phyloP scores from a whole-genome alignment of 2,113 vertebrate species.

The Hassar affinis region DNA sequence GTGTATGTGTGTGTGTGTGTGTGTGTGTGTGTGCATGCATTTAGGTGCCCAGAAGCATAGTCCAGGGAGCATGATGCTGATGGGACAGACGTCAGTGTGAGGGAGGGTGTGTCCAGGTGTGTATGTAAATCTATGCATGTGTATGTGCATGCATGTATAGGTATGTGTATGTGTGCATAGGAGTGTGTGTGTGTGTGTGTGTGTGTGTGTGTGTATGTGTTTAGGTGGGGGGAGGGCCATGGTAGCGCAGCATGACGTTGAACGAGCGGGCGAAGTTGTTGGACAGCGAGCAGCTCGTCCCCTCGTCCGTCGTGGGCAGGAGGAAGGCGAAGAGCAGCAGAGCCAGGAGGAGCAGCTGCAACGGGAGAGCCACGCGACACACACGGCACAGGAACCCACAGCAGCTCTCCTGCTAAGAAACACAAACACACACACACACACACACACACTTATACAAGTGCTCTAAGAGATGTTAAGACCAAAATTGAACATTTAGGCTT shows the following conservation, averaged over 20 bases:
- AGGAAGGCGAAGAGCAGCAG: conserved; percentile 85
- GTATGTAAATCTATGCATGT: too few relatives aligned
- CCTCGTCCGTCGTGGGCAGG: conserved; percentile 78
- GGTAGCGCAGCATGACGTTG: conserved; percentile 84
- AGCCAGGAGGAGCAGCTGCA: conserved; percentile 83
- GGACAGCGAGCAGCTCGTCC: conserved; percentile 80
- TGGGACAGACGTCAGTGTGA: too few relatives aligned
- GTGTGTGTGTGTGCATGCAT: neutral
- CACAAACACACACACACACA: conserved; percentile 36
- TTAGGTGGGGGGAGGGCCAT: conserved; percentile 86
- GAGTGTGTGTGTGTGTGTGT: neutral
- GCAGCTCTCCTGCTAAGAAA: conserved; percentile 63
- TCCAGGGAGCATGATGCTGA: too few relatives aligned
- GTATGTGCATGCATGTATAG: neutral
- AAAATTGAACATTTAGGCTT: neutral
- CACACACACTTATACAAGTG: neutral
- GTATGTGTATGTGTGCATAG: neutral
- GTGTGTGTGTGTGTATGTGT: neutral
- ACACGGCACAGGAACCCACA: conserved; percentile 67
- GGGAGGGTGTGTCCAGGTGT: too few relatives aligned
- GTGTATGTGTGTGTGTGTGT: neutral
- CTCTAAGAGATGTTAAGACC: neutral
- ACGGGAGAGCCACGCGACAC: conserved; percentile 79
- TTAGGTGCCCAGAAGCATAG: too few relatives aligned
- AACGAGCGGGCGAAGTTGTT: conserved; percentile 95